Percentiles rank a stretch among this genome's conserved stretches.
These are phyloP conservation scores for Grammomys surdaster DNA, from an alignment of 2,113 vertebrate species.

Conservation along the genomic window DNA sequence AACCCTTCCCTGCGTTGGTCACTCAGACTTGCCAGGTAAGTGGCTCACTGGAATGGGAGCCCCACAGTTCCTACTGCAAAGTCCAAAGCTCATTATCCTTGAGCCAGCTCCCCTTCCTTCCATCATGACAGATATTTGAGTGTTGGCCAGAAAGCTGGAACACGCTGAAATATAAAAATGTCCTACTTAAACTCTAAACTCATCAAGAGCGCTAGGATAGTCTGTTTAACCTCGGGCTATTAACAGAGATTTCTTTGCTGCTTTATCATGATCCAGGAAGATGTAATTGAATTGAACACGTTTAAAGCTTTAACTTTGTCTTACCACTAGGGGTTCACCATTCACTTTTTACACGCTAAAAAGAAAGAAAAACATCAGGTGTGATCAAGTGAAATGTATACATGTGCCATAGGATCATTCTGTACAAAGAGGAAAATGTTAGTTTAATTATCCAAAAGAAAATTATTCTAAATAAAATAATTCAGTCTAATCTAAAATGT, in stretches of 20 bases:
- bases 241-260: not conserved
- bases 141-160: not conserved
- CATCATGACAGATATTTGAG: not conserved
- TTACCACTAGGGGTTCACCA: not conserved
- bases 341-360: not conserved
- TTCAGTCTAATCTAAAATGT: constrained; percentile 25
- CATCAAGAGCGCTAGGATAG: not conserved
- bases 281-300: not conserved
- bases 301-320: not conserved
- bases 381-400: not conserved
- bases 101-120: not conserved
- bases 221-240: not conserved
- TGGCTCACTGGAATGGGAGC: not conserved
- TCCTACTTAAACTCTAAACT: not conserved
- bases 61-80: not conserved
- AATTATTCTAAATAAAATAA: not conserved
- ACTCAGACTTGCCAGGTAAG: not conserved
- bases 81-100: not conserved
- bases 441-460: not conserved
- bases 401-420: not conserved
- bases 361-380: not conserved
- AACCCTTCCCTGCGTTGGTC: not conserved
- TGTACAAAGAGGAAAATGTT: not conserved
- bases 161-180: not conserved
- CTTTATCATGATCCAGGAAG: not conserved